Percentiles rank a stretch among this genome's conserved stretches.
Conservation (phyloP, 2,888 invertebrate species). For the Phasia obesa region DNA sequence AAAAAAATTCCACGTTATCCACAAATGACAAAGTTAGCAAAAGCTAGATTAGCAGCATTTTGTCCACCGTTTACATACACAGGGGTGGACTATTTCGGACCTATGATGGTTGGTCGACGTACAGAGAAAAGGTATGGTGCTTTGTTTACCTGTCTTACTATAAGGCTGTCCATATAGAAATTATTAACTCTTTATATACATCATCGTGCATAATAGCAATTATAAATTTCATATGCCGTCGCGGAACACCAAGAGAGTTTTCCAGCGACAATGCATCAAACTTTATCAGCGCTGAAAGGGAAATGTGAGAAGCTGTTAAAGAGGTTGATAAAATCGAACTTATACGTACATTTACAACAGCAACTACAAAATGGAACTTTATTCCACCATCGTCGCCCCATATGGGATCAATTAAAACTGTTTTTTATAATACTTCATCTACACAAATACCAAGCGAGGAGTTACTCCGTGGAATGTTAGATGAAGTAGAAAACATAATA, state of each 20-base stretch:
- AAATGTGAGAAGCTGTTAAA: conserved; percentile 50
- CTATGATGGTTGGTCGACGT: conserved; percentile 45
- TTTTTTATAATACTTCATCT: conserved; percentile 63
- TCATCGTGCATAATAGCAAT: conserved; percentile 67
- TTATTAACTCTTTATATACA: conserved; percentile 36
- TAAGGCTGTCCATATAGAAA: conserved; percentile 61
- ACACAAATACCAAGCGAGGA: conserved; percentile 71
- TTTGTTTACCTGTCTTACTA: conserved; percentile 65
- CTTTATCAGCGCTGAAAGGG: conserved; percentile 63
- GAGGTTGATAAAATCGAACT: conserved; percentile 37
- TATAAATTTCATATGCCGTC: conserved; percentile 58
- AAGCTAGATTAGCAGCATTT: conserved; percentile 50
- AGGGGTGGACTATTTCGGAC: conserved; percentile 63
- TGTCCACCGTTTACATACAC: conserved; percentile 59
- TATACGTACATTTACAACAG: conserved; percentile 31
- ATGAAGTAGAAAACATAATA: conserved; percentile 62
- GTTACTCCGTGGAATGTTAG: conserved; percentile 16
- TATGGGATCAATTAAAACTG: conserved; percentile 66
- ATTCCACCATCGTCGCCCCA: conserved; percentile 62
- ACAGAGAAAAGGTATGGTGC: no score
- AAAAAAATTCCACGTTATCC: conserved; percentile 44
- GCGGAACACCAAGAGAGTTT: no score
- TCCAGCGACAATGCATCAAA: conserved; percentile 68
- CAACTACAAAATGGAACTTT: conserved; percentile 70
- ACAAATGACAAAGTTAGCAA: conserved; percentile 58